These are phyloP conservation scores for Cydia amplana DNA, from an alignment of 1,140 invertebrate species.

Conservation along the genomic window DNA sequence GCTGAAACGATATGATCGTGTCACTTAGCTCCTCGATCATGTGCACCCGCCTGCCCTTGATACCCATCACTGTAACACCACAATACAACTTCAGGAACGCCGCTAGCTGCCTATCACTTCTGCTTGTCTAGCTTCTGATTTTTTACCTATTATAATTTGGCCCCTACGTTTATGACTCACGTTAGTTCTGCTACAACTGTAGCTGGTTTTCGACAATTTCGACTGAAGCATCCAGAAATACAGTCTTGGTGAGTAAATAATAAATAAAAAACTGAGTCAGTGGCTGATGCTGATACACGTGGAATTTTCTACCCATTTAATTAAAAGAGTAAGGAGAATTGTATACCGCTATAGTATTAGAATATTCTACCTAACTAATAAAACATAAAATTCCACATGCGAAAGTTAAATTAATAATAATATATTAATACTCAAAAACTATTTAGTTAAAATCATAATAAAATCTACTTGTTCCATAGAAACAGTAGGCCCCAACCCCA, in stretches of 20 bases:
- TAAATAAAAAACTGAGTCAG: too few relatives aligned
- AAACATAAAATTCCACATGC: neutral
- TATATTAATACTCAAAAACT: neutral
- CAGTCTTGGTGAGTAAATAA: too few relatives aligned
- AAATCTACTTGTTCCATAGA: conserved; percentile 7
- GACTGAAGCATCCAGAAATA: too few relatives aligned
- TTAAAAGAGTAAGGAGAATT: neutral
- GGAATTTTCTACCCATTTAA: neutral
- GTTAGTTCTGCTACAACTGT: neutral
- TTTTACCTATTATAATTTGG: neutral
- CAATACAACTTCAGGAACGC: conserved; percentile 62
- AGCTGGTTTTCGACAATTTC: too few relatives aligned
- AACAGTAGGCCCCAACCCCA: neutral
- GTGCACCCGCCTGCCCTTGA: conserved; percentile 97
- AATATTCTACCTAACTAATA: neutral
- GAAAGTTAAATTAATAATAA: neutral
- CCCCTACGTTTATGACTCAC: neutral
- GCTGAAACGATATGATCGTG: conserved; percentile 98
- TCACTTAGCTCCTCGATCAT: conserved; percentile 98
- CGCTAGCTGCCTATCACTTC: conserved; percentile 40
- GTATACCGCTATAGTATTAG: too few relatives aligned
- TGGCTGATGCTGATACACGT: neutral
- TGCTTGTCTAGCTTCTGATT: conserved; percentile 8
- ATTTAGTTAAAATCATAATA: neutral
- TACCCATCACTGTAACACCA: conserved; percentile 95